Percentiles rank a stretch among this genome's conserved stretches.
phyloP scores from a whole-genome alignment of 1,140 invertebrate species.

The Ostrea edulis region DNA sequence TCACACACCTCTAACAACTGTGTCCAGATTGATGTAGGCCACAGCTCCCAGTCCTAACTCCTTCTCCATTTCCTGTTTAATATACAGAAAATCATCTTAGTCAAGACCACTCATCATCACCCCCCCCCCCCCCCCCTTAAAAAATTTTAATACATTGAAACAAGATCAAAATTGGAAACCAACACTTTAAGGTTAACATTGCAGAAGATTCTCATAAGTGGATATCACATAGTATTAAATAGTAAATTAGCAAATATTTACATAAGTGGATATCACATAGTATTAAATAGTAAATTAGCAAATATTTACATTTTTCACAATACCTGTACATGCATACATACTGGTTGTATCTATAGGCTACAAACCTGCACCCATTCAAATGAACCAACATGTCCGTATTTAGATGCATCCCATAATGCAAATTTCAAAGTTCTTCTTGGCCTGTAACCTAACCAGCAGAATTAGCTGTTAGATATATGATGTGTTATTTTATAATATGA shows the following conservation, averaged over 20 bases:
- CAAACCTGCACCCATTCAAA: conserved; percentile 76
- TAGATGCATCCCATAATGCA: conserved; percentile 76
- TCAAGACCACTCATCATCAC: too few relatives aligned
- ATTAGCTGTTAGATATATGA: too few relatives aligned
- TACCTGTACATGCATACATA: not conserved
- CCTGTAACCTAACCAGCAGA: conserved; percentile 65
- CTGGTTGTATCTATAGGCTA: conserved; percentile 47
- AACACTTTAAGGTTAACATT: too few relatives aligned
- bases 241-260: not conserved
- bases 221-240: too few relatives aligned
- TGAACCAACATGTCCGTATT: conserved; percentile 76
- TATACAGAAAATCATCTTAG: not conserved
- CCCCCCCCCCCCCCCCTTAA: too few relatives aligned
- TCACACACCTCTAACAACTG: conserved; percentile 71
- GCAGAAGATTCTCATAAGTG: too few relatives aligned
- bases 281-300: not conserved
- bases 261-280: too few relatives aligned
- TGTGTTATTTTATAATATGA: too few relatives aligned
- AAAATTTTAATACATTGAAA: too few relatives aligned
- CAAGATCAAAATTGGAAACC: too few relatives aligned
- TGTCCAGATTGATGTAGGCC: conserved; percentile 76
- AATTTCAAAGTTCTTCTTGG: conserved; percentile 76
- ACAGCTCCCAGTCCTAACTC: conserved; percentile 69
- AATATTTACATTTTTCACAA: not conserved
- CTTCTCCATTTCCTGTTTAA: conserved; percentile 72